Evolutionary conservation across 2,888 invertebrate genomes (phyloP).

Genomic region (Drosophila fulvimacula): DNA sequence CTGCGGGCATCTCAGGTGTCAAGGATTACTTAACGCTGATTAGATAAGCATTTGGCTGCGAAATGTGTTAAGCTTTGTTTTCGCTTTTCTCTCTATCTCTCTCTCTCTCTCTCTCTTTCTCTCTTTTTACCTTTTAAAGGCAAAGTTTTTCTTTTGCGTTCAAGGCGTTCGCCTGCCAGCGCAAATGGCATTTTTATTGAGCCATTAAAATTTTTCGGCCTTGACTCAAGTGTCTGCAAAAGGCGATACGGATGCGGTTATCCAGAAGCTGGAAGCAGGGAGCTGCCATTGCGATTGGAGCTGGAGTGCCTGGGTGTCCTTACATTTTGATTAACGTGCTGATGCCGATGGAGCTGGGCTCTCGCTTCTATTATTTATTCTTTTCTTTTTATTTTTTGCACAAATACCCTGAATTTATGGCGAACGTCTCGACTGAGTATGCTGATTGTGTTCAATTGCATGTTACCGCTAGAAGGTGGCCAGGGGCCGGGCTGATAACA

Average conservation of each 20-base stretch:
- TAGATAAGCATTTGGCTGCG: constrained; percentile 82
- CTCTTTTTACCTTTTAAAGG: constrained; percentile 66
- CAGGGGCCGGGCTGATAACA: neutral
- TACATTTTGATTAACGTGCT: constrained; percentile 83
- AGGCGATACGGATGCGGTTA: constrained; percentile 33
- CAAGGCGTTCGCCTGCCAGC: constrained; percentile 45
- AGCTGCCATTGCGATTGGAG: constrained; percentile 6
- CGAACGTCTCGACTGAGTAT: neutral
- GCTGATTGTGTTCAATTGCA: neutral
- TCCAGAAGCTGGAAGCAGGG: constrained; percentile 4
- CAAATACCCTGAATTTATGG: neutral
- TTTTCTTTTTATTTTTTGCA: constrained; percentile 5
- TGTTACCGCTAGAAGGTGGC: neutral
- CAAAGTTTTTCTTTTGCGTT: constrained; percentile 38
- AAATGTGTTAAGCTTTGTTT: constrained; percentile 80
- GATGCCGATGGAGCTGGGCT: constrained; percentile 55
- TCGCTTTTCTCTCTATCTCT: constrained; percentile 59
- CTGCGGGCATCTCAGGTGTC: constrained; percentile 81
- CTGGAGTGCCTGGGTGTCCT: constrained; percentile 43
- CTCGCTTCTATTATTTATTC: constrained; percentile 1
- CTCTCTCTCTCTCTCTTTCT: constrained; percentile 37
- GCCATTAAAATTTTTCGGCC: constrained; percentile 83
- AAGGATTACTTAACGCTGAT: constrained; percentile 82
- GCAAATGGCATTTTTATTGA: constrained; percentile 85
- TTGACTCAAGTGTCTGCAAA: constrained; percentile 61